Conservation (phyloP, 2,888 invertebrate species). For the Lissocephala sabroskyi region DNA sequence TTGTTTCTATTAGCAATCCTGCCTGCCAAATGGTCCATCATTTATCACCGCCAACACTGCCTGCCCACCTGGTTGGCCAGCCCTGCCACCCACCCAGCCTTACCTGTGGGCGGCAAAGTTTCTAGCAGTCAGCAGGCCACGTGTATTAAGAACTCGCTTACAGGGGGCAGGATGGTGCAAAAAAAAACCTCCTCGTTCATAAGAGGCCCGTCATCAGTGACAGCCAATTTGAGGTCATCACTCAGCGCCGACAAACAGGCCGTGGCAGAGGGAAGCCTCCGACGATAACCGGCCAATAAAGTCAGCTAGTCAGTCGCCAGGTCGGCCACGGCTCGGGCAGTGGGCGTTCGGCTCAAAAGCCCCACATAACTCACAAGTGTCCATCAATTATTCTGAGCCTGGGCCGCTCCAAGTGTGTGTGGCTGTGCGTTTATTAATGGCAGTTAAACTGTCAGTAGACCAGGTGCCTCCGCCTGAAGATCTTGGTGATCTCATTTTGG, state of each 20-base stretch:
- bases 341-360: constrained; percentile 24
- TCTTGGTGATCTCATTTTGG: too few relatives aligned
- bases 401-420: constrained; percentile 3
- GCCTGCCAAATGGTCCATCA: constrained; percentile 46
- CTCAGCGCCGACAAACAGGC: constrained; percentile 55
- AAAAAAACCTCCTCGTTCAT: too few relatives aligned
- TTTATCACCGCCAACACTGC: constrained; percentile 56
- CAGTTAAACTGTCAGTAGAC: constrained; percentile 62
- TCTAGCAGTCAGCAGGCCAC: not conserved
- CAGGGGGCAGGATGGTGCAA: not conserved
- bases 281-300: constrained; percentile 16
- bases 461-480: constrained; percentile 22
- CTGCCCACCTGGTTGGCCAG: constrained; percentile 1
- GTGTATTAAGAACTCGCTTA: constrained; percentile 20
- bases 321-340: too few relatives aligned
- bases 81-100: not conserved
- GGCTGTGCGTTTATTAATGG: constrained; percentile 48
- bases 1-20: constrained; percentile 50
- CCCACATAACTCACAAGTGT: constrained; percentile 57
- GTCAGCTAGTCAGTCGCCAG: constrained; percentile 36
- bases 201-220: constrained; percentile 35
- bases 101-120: constrained; percentile 1
- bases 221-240: constrained; percentile 61
- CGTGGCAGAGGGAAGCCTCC: constrained; percentile 15
- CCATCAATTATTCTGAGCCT: constrained; percentile 56